These are phyloP conservation scores for Premnoplex brunnescens DNA, from an alignment of 2,797 vertebrate species.

Conservation along the genomic window DNA sequence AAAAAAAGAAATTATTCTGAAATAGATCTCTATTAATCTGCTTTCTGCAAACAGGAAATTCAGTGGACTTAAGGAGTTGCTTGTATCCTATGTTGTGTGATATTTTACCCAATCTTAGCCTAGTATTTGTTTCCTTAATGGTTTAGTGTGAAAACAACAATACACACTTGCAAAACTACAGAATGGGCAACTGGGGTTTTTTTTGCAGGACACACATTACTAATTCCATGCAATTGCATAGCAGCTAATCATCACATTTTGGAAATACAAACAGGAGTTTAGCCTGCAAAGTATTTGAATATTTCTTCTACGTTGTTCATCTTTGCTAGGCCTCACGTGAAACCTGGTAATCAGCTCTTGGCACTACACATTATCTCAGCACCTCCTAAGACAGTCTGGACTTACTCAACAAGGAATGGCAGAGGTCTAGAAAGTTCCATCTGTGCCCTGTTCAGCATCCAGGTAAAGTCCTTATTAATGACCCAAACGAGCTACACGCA, in stretches of 20 bases:
- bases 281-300: not conserved
- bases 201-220: not conserved
- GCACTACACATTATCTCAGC: not conserved
- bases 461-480: not conserved
- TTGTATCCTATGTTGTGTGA: not conserved
- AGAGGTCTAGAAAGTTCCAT: not conserved
- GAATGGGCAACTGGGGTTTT: not conserved
- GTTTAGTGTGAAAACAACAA: not conserved
- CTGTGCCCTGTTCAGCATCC: not conserved
- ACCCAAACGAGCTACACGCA: rapidly evolving
- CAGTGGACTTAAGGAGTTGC: not conserved
- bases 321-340: not conserved
- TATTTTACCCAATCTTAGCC: not conserved
- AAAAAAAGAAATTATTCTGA: not conserved
- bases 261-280: not conserved
- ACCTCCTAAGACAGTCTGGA: not conserved
- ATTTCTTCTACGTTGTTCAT: not conserved
- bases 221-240: not conserved
- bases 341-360: not conserved
- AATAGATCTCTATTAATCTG: not conserved
- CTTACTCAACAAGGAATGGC: not conserved
- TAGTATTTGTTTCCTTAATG: not conserved
- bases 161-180: not conserved
- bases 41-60: not conserved
- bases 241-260: not conserved